phyloP scores from a whole-genome alignment of 2,888 invertebrate genomes.

The Blastobasis lacticolella region DNA sequence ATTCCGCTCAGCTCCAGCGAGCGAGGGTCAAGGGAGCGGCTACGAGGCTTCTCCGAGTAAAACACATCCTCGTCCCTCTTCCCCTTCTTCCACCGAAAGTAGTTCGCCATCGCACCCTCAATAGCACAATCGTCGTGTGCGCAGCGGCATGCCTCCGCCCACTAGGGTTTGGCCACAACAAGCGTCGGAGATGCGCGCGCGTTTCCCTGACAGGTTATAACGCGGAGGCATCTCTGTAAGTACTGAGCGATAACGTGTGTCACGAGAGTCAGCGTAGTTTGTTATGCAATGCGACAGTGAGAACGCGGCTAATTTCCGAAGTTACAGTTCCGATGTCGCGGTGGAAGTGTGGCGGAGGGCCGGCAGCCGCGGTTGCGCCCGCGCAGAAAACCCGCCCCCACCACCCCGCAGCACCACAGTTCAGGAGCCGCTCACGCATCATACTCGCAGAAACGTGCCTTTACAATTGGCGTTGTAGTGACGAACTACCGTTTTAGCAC shows the following conservation, averaged over 20 bases:
- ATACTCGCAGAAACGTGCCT: no score
- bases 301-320: constrained; percentile 33
- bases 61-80: constrained; percentile 73
- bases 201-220: constrained; percentile 35
- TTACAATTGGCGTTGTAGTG: no score
- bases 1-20: constrained; percentile 81
- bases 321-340: constrained; percentile 31
- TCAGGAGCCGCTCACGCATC: no score
- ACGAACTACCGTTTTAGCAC: no score
- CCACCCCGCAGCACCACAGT: no score
- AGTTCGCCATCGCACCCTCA: constrained; percentile 73
- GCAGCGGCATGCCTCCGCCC: constrained; percentile 18
- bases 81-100: constrained; percentile 80
- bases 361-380: constrained; percentile 4
- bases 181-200: constrained; percentile 19
- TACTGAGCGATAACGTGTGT: constrained; percentile 63
- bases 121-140: constrained; percentile 24
- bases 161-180: constrained; percentile 14
- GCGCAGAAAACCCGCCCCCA: neutral
- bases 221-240: constrained; percentile 55
- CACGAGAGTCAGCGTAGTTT: constrained; percentile 49
- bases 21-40: constrained; percentile 82
- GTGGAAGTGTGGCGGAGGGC: constrained; percentile 23
- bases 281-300: constrained; percentile 49
- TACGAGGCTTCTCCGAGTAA: constrained; percentile 78